These are phyloP conservation scores for Nymphalis polychloros DNA, from an alignment of 2,888 invertebrate genomes.

Conservation along the genomic window DNA sequence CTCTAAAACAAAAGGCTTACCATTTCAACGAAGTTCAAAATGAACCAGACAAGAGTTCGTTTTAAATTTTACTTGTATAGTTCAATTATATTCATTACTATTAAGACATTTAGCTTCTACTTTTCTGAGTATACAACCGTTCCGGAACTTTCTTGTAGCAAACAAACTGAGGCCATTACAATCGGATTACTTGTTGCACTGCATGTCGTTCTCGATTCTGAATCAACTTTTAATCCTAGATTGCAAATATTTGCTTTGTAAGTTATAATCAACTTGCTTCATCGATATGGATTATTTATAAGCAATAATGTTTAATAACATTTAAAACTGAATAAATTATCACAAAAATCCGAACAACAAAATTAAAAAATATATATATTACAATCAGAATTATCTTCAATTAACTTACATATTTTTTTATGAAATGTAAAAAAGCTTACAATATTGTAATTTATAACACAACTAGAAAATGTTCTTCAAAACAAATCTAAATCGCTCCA, in stretches of 20 bases:
- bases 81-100: neutral
- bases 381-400: no score
- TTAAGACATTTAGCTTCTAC: neutral
- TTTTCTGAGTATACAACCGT: constrained; percentile 10
- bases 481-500: no score
- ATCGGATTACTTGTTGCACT: constrained; percentile 40
- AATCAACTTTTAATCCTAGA: constrained; percentile 29
- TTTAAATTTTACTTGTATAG: neutral
- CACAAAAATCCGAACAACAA: no score
- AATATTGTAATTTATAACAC: no score
- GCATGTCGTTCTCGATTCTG: constrained; percentile 12
- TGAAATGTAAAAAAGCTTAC: no score
- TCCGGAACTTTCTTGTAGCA: constrained; percentile 9
- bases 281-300: neutral
- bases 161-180: constrained; percentile 31
- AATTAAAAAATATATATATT: no score
- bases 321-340: no score
- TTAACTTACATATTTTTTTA: no score
- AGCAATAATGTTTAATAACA: no score
- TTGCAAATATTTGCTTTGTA: constrained; percentile 27
- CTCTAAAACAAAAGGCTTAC: no score
- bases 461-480: no score
- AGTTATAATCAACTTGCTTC: constrained; percentile 19
- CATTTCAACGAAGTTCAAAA: no score
- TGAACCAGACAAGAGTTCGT: neutral